These are phyloP conservation scores for Hedychridium roseum DNA, from an alignment of 2,888 invertebrate genomes.

Conservation along the genomic window DNA sequence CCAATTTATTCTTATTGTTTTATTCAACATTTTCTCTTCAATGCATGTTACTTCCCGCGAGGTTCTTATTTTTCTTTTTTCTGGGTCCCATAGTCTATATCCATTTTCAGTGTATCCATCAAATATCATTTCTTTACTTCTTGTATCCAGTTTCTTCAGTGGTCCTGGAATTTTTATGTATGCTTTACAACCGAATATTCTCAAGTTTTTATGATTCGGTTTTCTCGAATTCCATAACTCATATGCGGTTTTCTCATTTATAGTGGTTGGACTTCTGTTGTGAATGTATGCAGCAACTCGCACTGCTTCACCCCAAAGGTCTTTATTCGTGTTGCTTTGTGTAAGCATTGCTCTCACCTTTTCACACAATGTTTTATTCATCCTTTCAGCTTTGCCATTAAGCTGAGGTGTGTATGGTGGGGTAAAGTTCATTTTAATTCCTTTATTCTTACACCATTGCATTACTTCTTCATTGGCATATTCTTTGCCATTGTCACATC, in stretches of 20 bases:
- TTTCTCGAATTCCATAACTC: too few relatives aligned
- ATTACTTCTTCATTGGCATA: constrained; percentile 17
- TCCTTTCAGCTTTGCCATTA: too few relatives aligned
- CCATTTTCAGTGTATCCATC: background rate
- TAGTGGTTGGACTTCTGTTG: too few relatives aligned
- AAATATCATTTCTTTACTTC: background rate
- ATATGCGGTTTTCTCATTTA: too few relatives aligned
- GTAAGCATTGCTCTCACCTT: too few relatives aligned
- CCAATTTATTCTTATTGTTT: background rate
- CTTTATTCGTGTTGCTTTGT: too few relatives aligned
- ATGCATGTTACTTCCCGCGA: background rate
- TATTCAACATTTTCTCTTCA: background rate
- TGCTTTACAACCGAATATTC: background rate
- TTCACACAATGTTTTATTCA: too few relatives aligned
- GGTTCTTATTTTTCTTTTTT: background rate
- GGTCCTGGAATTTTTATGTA: background rate
- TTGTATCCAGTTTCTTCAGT: background rate
- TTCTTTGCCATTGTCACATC: constrained; percentile 27
- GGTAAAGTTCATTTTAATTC: too few relatives aligned
- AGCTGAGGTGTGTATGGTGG: too few relatives aligned
- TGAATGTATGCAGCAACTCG: too few relatives aligned
- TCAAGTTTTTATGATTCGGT: too few relatives aligned
- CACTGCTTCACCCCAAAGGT: too few relatives aligned
- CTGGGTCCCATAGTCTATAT: background rate
- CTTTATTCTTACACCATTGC: constrained; percentile 19